Evolutionary conservation across 1,140 invertebrate species (phyloP).

Genomic region (Saccostrea echinata): DNA sequence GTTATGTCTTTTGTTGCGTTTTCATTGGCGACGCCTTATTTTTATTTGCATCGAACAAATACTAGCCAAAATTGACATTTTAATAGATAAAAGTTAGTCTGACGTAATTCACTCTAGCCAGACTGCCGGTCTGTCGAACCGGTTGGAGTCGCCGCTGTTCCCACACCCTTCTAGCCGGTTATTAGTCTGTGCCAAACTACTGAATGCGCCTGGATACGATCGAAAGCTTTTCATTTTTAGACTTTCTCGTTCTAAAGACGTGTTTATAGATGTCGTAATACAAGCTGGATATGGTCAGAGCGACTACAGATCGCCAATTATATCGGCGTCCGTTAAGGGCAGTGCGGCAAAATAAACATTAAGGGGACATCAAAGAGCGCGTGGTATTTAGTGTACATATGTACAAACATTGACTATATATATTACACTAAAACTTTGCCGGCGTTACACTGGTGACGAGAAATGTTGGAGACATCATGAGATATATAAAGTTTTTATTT

Average conservation of each 20-base stretch:
- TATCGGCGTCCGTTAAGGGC: conserved; percentile 34
- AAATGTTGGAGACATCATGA: conserved; percentile 2
- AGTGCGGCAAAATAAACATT: conserved; percentile 38
- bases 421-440: conserved; percentile 1
- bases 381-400: conserved; percentile 15
- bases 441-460: neutral
- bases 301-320: conserved; percentile 17
- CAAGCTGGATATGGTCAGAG: conserved; percentile 30
- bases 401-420: conserved; percentile 25
- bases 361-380: conserved; percentile 25
- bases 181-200: conserved; percentile 28
- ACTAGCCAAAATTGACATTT: conserved; percentile 20
- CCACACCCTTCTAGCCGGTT: conserved; percentile 27
- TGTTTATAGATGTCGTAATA: conserved; percentile 37
- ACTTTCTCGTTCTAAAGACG: conserved; percentile 8
- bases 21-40: neutral
- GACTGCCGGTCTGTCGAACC: conserved; percentile 5
- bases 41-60: conserved; percentile 1
- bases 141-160: conserved; percentile 17
- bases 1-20: conserved; percentile 16
- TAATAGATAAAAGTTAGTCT: conserved; percentile 9
- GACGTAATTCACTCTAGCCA: conserved; percentile 25
- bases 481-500: conserved; percentile 5
- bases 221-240: conserved; percentile 31
- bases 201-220: conserved; percentile 13